Evolutionary conservation across 64 coral and sea anemone species (phyloP), one percentile per base, ranked within the genome.

Genomic region (Montipora sp.): DNA sequence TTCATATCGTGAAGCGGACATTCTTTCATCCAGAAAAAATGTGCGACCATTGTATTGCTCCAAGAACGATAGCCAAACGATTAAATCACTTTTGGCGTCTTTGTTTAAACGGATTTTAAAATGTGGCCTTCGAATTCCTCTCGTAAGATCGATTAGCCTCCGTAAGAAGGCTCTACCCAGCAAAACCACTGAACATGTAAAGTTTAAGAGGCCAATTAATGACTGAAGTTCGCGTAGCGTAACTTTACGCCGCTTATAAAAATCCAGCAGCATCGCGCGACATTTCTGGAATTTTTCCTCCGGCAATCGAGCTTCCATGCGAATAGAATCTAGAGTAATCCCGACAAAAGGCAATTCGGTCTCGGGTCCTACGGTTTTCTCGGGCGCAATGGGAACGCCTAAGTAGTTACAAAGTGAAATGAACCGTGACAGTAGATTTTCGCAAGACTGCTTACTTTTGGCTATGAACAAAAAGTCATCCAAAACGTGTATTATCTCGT

Each of bases 61-160:
- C 12, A 76, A 45, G 27, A 89, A 89, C 8, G 48, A 14, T 27
- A 77, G 51, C 75, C 51, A 89, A 14, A 77, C 50, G 8, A 24
- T 20, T 14, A 89, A 36, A 77, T 78, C 74, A 14, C 8, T 10
- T 61, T 51, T 75, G 57, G 21, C n/a, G n/a, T n/a, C n/a, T n/a
- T n/a, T n/a, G n/a, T n/a, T n/a, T n/a, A n/a, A n/a, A n/a, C n/a
- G n/a, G n/a, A n/a, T n/a, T n/a, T n/a, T n/a, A n/a, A n/a, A n/a
- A n/a, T n/a, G n/a, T n/a, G 88, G 22, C 10, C 36, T 16, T 48
- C 19, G 36, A 48, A 90, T 51, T 47, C 76, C 88, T 59, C 43
- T 65, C 18, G 88, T 90, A 70, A 80, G 76, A 90, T 90, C 88
- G 55, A 90, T 90, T 48, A 80, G 74, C 27, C 88, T 46, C 8